Percentiles rank a stretch among this genome's conserved stretches.
Evolutionary conservation across 2,113 vertebrate species (phyloP).

Genomic region (Equus quagga): DNA sequence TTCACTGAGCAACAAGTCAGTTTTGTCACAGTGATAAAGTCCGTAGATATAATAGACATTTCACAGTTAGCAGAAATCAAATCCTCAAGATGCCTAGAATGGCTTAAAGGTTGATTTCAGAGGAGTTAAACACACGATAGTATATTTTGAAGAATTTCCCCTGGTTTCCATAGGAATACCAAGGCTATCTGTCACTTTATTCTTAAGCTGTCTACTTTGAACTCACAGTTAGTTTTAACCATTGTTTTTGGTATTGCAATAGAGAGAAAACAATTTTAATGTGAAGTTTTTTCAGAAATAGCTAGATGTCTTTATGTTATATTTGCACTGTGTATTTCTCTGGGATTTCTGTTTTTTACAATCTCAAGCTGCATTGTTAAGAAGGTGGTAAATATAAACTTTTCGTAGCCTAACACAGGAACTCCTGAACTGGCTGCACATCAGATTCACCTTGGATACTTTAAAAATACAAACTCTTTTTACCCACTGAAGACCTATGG

Average conservation of each 20-base stretch:
- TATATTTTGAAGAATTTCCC: constrained; percentile 14
- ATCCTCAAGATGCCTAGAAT: constrained; percentile 4
- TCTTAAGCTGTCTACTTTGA: constrained; percentile 26
- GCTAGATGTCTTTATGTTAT: background rate
- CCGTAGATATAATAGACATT: background rate
- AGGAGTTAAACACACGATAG: background rate
- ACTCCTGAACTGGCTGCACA: background rate
- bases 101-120: constrained; percentile 23
- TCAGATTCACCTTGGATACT: background rate
- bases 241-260: constrained; percentile 17
- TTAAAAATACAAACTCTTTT: background rate
- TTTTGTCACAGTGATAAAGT: constrained; percentile 45
- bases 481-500: background rate
- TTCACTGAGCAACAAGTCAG: background rate
- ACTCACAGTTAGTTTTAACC: background rate
- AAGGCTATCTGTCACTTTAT: background rate
- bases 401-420: background rate
- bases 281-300: background rate
- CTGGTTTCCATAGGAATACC: constrained; percentile 20
- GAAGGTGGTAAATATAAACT: constrained; percentile 3
- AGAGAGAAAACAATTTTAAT: constrained; percentile 18
- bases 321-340: background rate
- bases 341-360: background rate
- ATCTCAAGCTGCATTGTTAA: background rate
- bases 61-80: constrained; percentile 43